These are phyloP conservation scores for Gallinago undulata DNA, from an alignment of 2,113 vertebrate genomes.

Conservation along the genomic window DNA sequence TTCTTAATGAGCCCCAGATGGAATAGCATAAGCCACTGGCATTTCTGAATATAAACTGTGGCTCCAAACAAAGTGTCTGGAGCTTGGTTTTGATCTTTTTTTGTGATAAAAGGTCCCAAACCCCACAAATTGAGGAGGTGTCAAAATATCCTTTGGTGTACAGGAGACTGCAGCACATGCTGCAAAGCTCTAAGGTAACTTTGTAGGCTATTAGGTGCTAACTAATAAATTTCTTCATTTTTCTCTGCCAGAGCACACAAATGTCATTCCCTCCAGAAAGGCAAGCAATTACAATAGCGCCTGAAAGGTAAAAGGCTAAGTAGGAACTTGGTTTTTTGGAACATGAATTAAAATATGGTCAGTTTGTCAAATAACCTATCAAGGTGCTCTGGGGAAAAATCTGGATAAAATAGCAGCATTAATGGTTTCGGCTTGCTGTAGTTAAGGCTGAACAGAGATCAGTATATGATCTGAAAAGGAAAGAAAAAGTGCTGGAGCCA, in stretches of 20 bases:
- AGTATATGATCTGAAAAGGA: conserved; percentile 14
- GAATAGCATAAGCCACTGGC: neutral
- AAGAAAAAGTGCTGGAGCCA: neutral
- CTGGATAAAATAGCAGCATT: neutral
- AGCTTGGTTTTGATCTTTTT: conserved; percentile 24
- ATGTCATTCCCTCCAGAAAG: neutral
- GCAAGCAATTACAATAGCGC: neutral
- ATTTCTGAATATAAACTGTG: neutral
- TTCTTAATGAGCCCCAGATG: conserved; percentile 32
- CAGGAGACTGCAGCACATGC: neutral
- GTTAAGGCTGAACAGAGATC: conserved; percentile 17
- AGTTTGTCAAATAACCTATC: neutral
- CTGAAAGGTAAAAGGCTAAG: conserved; percentile 1
- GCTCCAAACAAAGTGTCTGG: neutral
- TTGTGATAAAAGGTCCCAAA: conserved; percentile 17
- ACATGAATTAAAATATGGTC: neutral
- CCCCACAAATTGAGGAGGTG: neutral
- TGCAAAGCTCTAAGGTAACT: neutral
- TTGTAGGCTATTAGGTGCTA: neutral
- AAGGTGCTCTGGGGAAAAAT: neutral
- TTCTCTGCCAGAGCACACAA: neutral
- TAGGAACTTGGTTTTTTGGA: neutral
- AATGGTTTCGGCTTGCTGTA: neutral
- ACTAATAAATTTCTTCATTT: neutral
- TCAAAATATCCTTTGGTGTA: neutral